phyloP scores from a whole-genome alignment of 1,140 invertebrate genomes.

The Halesus radiatus region DNA sequence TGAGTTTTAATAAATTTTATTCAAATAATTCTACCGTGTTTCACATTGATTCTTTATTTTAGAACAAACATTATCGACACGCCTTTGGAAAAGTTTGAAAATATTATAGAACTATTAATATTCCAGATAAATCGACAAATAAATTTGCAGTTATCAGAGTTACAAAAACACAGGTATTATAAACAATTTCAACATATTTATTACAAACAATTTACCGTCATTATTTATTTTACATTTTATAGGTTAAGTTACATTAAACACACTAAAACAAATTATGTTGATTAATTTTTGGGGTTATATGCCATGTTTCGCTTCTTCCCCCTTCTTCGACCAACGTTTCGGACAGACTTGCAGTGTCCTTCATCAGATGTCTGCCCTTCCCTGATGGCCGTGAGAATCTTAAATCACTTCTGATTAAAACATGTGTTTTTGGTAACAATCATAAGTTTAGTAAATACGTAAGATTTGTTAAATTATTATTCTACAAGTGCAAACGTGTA shows the following conservation, averaged over 20 bases:
- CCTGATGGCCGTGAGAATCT: too few relatives aligned
- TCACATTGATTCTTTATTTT: slow-evolving; percentile 50
- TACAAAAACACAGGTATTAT: slow-evolving; percentile 36
- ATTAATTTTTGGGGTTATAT: background rate
- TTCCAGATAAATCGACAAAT: slow-evolving; percentile 20
- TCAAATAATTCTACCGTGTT: background rate
- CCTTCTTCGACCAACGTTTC: too few relatives aligned
- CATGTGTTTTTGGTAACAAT: too few relatives aligned
- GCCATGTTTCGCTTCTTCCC: too few relatives aligned
- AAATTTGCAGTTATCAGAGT: slow-evolving; percentile 4
- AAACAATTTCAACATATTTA: too few relatives aligned
- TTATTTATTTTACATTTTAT: background rate
- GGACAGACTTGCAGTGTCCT: too few relatives aligned
- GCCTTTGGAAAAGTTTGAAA: slow-evolving; percentile 62
- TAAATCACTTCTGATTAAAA: too few relatives aligned
- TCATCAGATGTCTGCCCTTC: too few relatives aligned
- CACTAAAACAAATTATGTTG: slow-evolving; percentile 13
- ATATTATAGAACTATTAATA: slow-evolving; percentile 57
- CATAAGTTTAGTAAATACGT: too few relatives aligned
- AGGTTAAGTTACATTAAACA: background rate
- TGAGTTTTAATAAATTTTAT: background rate
- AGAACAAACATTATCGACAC: slow-evolving; percentile 61
- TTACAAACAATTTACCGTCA: too few relatives aligned
- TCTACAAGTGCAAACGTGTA: too few relatives aligned
- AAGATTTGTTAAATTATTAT: too few relatives aligned